These are phyloP conservation scores for Cistogaster globosa DNA, from an alignment of 2,888 invertebrate genomes.

Conservation along the genomic window DNA sequence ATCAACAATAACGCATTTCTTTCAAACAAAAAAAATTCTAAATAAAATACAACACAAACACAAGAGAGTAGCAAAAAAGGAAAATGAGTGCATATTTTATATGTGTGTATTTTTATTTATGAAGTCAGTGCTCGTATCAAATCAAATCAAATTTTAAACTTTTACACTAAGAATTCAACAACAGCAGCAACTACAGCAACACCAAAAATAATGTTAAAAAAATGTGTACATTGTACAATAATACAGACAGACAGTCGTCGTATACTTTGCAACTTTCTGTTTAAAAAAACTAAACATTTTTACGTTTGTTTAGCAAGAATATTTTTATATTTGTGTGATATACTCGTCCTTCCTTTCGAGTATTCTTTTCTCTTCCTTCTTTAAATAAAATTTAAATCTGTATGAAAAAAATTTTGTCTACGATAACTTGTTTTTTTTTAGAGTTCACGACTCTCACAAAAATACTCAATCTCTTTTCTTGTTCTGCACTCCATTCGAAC, in stretches of 20 bases:
- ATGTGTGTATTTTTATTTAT: neutral
- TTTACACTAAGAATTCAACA: constrained; percentile 4
- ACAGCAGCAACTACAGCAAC: neutral
- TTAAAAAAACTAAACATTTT: constrained; percentile 8
- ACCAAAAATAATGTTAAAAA: too few relatives aligned
- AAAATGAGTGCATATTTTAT: neutral
- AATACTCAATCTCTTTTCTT: neutral
- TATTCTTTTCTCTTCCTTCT: neutral
- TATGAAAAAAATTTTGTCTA: constrained; percentile 19
- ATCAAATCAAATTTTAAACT: neutral
- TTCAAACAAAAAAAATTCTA: too few relatives aligned
- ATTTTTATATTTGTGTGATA: neutral
- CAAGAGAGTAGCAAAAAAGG: neutral
- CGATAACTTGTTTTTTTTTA: constrained; percentile 9
- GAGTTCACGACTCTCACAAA: constrained; percentile 1
- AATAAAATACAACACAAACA: neutral
- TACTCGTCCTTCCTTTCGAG: neutral
- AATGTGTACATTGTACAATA: constrained; percentile 22
- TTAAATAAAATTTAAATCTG: constrained; percentile 5
- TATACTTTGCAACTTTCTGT: constrained; percentile 25
- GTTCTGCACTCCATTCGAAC: neutral
- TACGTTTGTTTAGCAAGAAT: too few relatives aligned
- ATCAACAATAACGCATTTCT: constrained; percentile 14
- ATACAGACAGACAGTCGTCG: constrained; percentile 16
- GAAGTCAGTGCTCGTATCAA: neutral